These are phyloP conservation scores for Omphaloscelis lunosa DNA, from an alignment of 2,888 invertebrate species.

Conservation along the genomic window DNA sequence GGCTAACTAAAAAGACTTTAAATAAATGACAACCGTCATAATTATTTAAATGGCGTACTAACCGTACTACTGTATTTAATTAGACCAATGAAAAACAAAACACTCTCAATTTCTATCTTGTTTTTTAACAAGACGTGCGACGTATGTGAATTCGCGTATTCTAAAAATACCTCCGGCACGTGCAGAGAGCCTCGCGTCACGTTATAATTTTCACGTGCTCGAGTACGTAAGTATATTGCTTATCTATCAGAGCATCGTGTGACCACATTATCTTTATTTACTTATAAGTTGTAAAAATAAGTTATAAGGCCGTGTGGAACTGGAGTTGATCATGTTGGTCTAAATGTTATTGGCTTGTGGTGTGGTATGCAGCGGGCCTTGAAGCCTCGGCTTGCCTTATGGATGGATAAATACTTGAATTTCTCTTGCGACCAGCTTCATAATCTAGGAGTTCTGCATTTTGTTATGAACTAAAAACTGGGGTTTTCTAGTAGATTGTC, in stretches of 20 bases:
- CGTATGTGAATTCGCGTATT: slow-evolving; percentile 16
- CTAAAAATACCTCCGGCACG: slow-evolving; percentile 58
- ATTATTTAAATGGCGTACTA: not conserved
- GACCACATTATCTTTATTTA: slow-evolving; percentile 52
- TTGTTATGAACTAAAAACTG: not conserved
- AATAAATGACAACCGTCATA: not conserved
- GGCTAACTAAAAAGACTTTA: no score
- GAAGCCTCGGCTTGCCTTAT: not conserved
- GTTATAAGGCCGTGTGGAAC: not conserved
- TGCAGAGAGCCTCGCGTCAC: slow-evolving; percentile 47
- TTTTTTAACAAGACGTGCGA: slow-evolving; percentile 21
- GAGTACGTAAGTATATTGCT: slow-evolving; percentile 26
- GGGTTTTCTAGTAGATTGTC: not conserved
- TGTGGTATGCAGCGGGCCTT: not conserved
- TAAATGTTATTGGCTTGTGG: not conserved
- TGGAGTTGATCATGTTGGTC: not conserved
- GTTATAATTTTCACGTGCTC: slow-evolving; percentile 59
- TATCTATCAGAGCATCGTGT: slow-evolving; percentile 49
- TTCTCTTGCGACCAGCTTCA: not conserved
- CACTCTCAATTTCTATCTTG: slow-evolving; percentile 19
- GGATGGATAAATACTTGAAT: not conserved
- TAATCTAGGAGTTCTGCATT: not conserved
- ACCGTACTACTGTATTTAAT: no score
- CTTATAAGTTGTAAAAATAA: slow-evolving; percentile 5
- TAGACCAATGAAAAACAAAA: not conserved